These are phyloP conservation scores for Magallana nippona DNA, from an alignment of 2,888 invertebrate species.

Conservation along the genomic window DNA sequence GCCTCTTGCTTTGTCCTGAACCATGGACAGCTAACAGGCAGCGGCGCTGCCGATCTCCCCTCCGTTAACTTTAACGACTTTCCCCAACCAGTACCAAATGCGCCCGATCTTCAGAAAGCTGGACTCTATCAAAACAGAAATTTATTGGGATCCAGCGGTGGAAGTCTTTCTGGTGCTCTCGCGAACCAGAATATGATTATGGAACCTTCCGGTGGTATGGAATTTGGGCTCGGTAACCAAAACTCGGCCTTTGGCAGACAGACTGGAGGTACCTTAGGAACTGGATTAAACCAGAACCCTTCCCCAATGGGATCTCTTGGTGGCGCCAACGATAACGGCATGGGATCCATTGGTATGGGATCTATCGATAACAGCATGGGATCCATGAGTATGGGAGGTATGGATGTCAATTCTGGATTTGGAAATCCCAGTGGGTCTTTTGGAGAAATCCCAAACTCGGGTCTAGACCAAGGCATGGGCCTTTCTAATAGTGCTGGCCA, in stretches of 20 bases:
- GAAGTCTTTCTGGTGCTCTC: not conserved
- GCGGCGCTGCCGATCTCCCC: not conserved
- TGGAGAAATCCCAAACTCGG: not conserved
- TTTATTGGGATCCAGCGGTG: not conserved
- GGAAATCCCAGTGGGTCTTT: slow-evolving; percentile 17
- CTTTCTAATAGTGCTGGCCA: not conserved
- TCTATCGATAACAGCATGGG: not conserved
- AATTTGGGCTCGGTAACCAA: not conserved
- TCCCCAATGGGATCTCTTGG: not conserved
- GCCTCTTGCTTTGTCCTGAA: not conserved
- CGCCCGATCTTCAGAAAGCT: not conserved
- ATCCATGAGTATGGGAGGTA: not conserved
- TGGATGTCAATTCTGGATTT: not conserved
- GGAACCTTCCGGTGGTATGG: not conserved
- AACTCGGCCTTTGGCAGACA: not conserved
- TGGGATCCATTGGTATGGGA: not conserved
- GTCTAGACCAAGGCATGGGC: not conserved
- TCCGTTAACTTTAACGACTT: not conserved
- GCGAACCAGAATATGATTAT: slow-evolving; percentile 1
- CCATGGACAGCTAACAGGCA: not conserved
- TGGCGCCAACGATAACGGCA: too few relatives aligned
- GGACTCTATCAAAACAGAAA: not conserved
- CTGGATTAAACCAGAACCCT: not conserved
- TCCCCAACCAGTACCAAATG: slow-evolving; percentile 20
- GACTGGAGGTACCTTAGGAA: not conserved